phyloP scores from a whole-genome alignment of 1,140 invertebrate species.

The Dryas iulia region DNA sequence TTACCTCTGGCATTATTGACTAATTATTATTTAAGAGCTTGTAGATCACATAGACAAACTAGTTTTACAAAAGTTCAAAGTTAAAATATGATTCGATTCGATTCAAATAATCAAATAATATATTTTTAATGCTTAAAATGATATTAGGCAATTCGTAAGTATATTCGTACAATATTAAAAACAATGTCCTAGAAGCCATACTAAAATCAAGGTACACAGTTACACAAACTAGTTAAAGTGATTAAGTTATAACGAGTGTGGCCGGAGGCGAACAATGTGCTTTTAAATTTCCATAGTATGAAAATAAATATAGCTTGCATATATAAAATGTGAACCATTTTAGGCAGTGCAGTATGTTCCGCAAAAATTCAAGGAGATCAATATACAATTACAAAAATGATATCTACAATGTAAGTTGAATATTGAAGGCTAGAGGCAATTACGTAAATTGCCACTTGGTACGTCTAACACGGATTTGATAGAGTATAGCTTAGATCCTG shows the following conservation, averaged over 20 bases:
- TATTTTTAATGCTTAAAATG: too few species aligned
- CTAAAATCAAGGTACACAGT: constrained; percentile 6
- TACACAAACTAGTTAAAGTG: constrained; percentile 12
- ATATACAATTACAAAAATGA: constrained; percentile 59
- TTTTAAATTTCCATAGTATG: constrained; percentile 11
- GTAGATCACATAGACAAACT: neutral
- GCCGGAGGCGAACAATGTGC: constrained; percentile 15
- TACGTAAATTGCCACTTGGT: constrained; percentile 48
- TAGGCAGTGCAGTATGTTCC: constrained; percentile 38
- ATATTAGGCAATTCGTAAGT: neutral
- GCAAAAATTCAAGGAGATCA: constrained; percentile 70
- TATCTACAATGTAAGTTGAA: constrained; percentile 34
- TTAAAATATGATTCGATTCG: constrained; percentile 1
- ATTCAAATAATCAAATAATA: too few species aligned
- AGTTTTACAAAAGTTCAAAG: neutral
- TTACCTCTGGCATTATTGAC: neutral
- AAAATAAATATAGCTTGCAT: neutral
- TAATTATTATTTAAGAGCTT: constrained; percentile 8
- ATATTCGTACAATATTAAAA: neutral
- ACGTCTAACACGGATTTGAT: constrained; percentile 24
- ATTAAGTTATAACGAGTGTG: constrained; percentile 18
- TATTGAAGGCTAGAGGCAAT: constrained; percentile 47
- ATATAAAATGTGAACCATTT: neutral
- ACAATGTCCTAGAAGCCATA: constrained; percentile 21
- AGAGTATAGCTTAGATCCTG: constrained; percentile 25